Evolutionary conservation across 2,113 vertebrate genomes (phyloP), one percentile per base, ranked within the genome.

Genomic region (Psilopsiagon aurifrons): DNA sequence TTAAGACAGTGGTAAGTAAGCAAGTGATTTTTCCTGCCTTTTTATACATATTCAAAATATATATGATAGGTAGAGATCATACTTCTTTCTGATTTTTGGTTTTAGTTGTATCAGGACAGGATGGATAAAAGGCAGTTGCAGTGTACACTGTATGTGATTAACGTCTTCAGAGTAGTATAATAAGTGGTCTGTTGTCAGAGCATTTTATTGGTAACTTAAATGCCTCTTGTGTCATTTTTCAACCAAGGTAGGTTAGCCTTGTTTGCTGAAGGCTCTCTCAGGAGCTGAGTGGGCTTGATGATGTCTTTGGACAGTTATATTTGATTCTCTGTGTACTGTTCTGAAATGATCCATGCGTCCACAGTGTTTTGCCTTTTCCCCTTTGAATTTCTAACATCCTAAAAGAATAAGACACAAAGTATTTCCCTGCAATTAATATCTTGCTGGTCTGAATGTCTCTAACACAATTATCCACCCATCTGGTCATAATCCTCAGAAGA

Each of bases 1-100:
- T 79, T 83, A 77, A 57, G 86, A 25, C 41, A 31, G 77, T 54
- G 91, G 88, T 94, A 95, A 96, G 95, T 90, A 91, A 93, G 44
- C 31, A 92, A 88, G 73, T 82, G 47, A 46, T 92, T 92, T 96
- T 55, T 84, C 31, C 49, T 92, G 52, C 11, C 28, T 35, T 73
- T 81, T 76, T 69, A 19, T 75, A 11, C 52, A 82, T 86, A 60
- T 25, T 91, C 46, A 46, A 83, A 81, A 35, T 63, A 28, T 17
- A 4, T 39, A 15, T 17, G 8, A 27, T 73, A 69, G 37, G 46
- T 64, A 49, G 66, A 90, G 23, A 62, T 77, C 16, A 14, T 17
- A 25, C 41, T 47, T 17, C 33, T 28, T 47, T 17, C 33, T 28
- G 66, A 57, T 84, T 64, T 60, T 5, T 2, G 46, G 63, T 91